Conservation (phyloP, 2,797 vertebrate genomes). For the Anguilla megastoma region DNA sequence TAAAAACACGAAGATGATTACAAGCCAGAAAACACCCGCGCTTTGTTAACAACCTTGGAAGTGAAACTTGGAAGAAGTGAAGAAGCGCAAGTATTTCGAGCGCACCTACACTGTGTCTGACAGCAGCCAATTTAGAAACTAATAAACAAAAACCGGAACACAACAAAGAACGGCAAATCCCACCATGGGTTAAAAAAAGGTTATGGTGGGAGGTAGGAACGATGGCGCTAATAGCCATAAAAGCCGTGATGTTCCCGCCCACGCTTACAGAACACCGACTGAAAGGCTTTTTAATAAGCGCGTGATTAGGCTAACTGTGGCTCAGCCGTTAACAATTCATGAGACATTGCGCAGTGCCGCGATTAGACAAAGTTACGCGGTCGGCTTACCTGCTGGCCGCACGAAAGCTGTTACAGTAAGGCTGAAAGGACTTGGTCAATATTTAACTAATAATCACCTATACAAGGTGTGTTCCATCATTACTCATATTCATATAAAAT, state of each 20-base stretch:
- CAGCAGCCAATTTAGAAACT: constrained; percentile 18
- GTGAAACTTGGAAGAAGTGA: constrained; percentile 1
- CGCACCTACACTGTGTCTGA: constrained; percentile 31
- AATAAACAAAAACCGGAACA: not conserved
- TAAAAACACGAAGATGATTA: not conserved
- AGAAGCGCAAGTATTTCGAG: not conserved
- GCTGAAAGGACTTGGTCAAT: not conserved
- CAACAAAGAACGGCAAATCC: not conserved
- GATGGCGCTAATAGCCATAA: constrained; percentile 26
- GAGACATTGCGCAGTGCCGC: not conserved
- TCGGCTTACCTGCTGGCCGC: not conserved
- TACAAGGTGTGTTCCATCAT: not conserved
- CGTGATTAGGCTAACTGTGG: not conserved
- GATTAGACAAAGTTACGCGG: not conserved
- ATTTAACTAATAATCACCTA: not conserved
- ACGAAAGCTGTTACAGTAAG: not conserved
- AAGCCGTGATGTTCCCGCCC: constrained; percentile 29
- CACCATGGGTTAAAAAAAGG: constrained; percentile 22
- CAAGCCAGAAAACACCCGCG: not conserved
- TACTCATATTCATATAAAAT: not conserved
- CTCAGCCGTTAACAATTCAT: not conserved
- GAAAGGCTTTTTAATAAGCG: constrained; percentile 14
- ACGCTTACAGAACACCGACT: constrained; percentile 19
- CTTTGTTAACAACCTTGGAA: not conserved
- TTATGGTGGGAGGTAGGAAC: constrained; percentile 25